Evolutionary conservation across 2,797 vertebrate genomes (phyloP), one percentile per base, ranked within the genome.

Genomic region (Coendou prehensilis): DNA sequence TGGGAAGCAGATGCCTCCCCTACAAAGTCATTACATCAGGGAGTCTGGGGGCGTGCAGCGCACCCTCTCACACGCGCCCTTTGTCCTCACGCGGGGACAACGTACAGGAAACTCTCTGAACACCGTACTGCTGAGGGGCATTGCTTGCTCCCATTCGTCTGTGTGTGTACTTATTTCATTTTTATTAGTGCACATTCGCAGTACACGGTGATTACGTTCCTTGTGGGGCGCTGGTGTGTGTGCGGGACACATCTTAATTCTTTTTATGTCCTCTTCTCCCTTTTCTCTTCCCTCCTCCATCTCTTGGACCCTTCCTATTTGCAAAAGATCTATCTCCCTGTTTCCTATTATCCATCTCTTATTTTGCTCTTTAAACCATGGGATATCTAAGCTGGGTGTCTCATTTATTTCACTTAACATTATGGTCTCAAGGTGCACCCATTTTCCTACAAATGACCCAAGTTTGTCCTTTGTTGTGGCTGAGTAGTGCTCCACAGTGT

Each of bases 81-180:
- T 7, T 4, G 30, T 23, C 9, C 17, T 59, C 73, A 4, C 0
- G 13, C 9, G 18, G 33, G n/a, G 22, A 14, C 18, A 9, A 1
- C 0, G 2, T 37, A 10, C n/a, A 1, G 71, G 73, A 61, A 8
- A 30, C 47, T 26, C 61, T 80, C 26, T 2, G 75, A 75, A 57
- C 50, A 3, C 2, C 3, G 61, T 22, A 26, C 47, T 20, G 15
- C 9, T 1, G 30, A 20, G 0, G 4, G 6, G 15, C 6, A 63
- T 8, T 9, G 50, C 5, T 7, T 3, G 23, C 85, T 63, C 15
- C 4, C 13, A 22, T 26, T 2, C 0, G 14, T 45, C 57, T 59
- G 23, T 23, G 23, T 33, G 13, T 41, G 71, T 2, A 7, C 30
- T n/a, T 20, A 15, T 37, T 47, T 47, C 41, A 28, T 26, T 47